These are phyloP conservation scores for Triplophysa dalaica DNA, from an alignment of 2,113 vertebrate species.

Conservation along the genomic window DNA sequence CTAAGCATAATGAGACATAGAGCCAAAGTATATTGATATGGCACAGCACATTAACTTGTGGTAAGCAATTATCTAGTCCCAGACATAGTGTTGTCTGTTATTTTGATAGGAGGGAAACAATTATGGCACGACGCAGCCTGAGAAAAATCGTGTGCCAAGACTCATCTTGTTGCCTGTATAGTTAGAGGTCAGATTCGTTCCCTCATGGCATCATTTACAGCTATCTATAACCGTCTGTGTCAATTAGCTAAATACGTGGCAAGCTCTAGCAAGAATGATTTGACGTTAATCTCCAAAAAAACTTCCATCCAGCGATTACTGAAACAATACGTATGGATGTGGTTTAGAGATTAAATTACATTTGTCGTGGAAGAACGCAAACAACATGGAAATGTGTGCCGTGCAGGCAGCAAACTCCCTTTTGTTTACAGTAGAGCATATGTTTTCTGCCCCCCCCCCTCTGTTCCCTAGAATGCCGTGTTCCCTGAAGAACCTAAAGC, in stretches of 20 bases:
- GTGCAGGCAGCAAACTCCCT: conserved; percentile 26
- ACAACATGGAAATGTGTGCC: not conserved
- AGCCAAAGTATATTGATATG: conserved; percentile 65
- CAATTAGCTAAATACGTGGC: conserved; percentile 19
- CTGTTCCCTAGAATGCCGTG: conserved; percentile 23
- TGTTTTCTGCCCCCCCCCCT: conserved; percentile 20
- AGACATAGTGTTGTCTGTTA: conserved; percentile 59
- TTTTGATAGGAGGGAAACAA: conserved; percentile 55
- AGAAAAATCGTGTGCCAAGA: conserved; percentile 8
- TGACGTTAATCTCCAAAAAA: conserved; percentile 4
- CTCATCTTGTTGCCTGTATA: not conserved
- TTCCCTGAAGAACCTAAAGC: conserved; percentile 32
- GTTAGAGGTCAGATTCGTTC: not conserved
- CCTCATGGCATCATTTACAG: conserved; percentile 16
- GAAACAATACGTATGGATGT: not conserved
- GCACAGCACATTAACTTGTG: conserved; percentile 55
- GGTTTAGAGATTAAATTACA: not conserved
- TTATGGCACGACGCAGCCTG: conserved; percentile 2
- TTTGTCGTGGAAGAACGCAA: not conserved
- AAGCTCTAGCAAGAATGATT: conserved; percentile 21
- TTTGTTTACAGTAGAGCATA: conserved; percentile 51
- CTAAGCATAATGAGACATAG: conserved; percentile 51
- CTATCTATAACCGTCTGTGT: not conserved
- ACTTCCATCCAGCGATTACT: conserved; percentile 11
- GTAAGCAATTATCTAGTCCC: conserved; percentile 68